Conservation (phyloP, 2,113 vertebrate genomes). For the Elanoides forficatus region DNA sequence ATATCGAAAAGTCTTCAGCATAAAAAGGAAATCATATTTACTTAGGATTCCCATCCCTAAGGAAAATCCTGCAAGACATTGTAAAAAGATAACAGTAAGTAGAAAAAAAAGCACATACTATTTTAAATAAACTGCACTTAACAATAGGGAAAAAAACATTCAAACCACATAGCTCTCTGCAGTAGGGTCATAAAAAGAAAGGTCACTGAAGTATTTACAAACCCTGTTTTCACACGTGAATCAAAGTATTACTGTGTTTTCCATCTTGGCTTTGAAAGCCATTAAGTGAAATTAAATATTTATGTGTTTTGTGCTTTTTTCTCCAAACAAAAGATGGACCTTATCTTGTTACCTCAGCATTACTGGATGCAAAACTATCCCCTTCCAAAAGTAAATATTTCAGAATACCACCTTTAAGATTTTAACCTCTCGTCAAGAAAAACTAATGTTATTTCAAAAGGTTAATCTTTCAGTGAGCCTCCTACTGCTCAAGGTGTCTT, state of each 20-base stretch:
- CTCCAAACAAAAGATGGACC: background rate
- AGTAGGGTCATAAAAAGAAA: background rate
- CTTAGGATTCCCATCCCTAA: background rate
- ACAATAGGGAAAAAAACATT: background rate
- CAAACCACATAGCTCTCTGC: background rate
- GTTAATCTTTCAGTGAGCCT: background rate
- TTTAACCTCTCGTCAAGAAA: background rate
- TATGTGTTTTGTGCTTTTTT: constrained; percentile 4
- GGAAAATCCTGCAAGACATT: background rate
- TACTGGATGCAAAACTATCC: background rate
- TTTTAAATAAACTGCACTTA: constrained; percentile 29
- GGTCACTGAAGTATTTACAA: background rate
- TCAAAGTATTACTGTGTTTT: background rate
- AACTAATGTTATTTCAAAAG: background rate
- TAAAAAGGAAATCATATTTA: background rate
- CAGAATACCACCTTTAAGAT: background rate
- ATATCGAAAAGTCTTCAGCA: background rate
- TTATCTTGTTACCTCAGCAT: background rate
- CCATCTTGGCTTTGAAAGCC: constrained; percentile 6
- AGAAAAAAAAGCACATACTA: background rate
- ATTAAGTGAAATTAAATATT: constrained; percentile 52
- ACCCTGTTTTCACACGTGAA: background rate
- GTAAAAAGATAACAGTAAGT: background rate
- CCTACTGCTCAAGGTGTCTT: background rate
- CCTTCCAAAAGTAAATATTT: background rate